phyloP scores from a whole-genome alignment of 2,113 vertebrate species.

The Casuarius casuarius region DNA sequence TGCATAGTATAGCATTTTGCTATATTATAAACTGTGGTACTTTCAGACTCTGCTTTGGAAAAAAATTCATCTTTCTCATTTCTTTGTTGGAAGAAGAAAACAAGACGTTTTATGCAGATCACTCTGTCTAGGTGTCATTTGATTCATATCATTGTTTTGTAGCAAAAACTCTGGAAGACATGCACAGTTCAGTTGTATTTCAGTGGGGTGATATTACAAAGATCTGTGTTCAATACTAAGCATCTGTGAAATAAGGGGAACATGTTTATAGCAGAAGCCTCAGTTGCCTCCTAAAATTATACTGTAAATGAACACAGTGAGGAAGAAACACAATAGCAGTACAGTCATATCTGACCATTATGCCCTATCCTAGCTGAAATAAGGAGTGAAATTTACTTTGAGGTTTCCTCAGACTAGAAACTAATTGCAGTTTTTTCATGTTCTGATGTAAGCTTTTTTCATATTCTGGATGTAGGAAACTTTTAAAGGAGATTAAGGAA shows the following conservation, averaged over 20 bases:
- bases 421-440: no score
- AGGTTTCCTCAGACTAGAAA: not conserved
- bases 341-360: not conserved
- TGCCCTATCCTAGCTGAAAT: no score
- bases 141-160: not conserved
- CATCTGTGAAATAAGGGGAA: not conserved
- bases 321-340: no score
- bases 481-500: not conserved
- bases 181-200: accelerated
- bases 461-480: not conserved
- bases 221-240: not conserved
- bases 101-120: not conserved
- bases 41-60: not conserved
- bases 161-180: not conserved
- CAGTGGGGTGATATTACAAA: not conserved
- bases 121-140: not conserved
- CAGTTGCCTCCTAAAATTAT: no score
- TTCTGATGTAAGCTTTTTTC: not conserved
- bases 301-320: no score
- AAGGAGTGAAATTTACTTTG: not conserved
- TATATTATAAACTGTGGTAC: not conserved
- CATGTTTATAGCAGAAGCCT: no score
- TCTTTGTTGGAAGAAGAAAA: not conserved
- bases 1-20: accelerated
- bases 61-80: not conserved